Base-by-base conservation (phyloP, 1,140 invertebrate species). In the Drosophila lacertosa region DNA sequence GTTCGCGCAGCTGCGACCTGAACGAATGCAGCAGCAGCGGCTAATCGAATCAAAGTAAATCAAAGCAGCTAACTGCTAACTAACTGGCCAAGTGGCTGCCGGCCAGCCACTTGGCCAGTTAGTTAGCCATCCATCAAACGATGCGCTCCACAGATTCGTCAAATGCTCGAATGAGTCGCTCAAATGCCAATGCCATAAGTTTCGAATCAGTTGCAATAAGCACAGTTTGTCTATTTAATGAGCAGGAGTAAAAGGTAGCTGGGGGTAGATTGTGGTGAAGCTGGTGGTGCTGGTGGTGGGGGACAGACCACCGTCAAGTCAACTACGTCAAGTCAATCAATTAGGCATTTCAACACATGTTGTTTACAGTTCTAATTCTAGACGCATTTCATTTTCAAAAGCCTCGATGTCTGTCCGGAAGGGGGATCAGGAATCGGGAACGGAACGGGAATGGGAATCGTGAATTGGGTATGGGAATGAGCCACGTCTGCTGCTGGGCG, bases 321-420 rank as follows among this genome's bases (percentile, higher is more conserved):
- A 69, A 45, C 54, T 54, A 18, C 50, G 57, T 64, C 81, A 82
- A 86, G 82, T 88, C 83, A 82, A 88, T 88, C 82, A 88, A 88
- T 88, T 88, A 88, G 77, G 60, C 78, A 88, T 82, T 88, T 88
- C 77, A 88, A 82, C 82, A 88, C 82, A 88, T 88, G 82, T 82
- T 88, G 82, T 88, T 88, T 88, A 88, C 82, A 82, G 82, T 88
- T 88, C 82, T 88, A 82, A 88, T 88, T 88, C 77, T 71, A 66
- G 62, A 59, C 62, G 74, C 65, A 54, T 70, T 86, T 74, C 81
- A 74, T 76, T 81, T 66, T n/a, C n/a, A 80, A 80, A 84, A 88
- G 81, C 81, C 81, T 60, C 60, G 18, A 33, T 68, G 81, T 86
- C 81, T 86, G 73, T n/a, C n/a, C 48, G 37, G n/a, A 22, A 11